Base-by-base conservation (phyloP, 1,140 invertebrate species). In the Sipha flava region DNA sequence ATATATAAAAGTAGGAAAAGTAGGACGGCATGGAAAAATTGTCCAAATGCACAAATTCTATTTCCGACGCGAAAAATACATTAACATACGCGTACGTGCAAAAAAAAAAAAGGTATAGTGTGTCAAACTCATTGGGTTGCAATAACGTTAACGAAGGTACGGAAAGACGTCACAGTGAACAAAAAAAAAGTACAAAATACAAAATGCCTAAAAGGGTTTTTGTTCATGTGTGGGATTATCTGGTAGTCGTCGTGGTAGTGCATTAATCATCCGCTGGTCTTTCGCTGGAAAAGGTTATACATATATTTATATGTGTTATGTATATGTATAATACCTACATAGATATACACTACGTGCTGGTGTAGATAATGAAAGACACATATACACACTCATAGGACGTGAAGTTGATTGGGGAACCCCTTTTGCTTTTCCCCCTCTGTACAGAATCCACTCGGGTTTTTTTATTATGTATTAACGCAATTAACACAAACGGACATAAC, bases 171-270 rank as follows among this genome's bases (percentile, higher is more conserved):
- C 49, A 59, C 73, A 18, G 52, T 16, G 73, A 26, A 40, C 34
- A 23, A 40, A 7, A 40, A 43, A 77, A 57, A 73, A 73, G 47
- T 26, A 52, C 18, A 54, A 52, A 73, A 57, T 40, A 77, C 49
- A 43, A 77, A 77, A 57, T 29, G 73, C 47, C 73, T 54, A 77
- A 77, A 77, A 77, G 73, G 73, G 73, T 77, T 77, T 54, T 54
- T 26, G 47, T 40, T 23, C 21, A 9, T 12, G 31, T 52, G 47
- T 77, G 21, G 52, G 73, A 77, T 77, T 77, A 77, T 57, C 73
- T 34, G 73, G 73, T 77, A 77, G 49, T 29, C 49, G 52, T 59
- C 73, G 73, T 77, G 73, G 52, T 54, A 77, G 73, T 77, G 73
- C 73, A 77, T 77, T 77, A 77, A 77, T 77, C 73, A 77, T 77